Percentiles rank a stretch among this genome's conserved stretches.
These are phyloP conservation scores for Meandrina meandrites DNA, from an alignment of 92 coral and sea anemone genomes.

Conservation along the genomic window DNA sequence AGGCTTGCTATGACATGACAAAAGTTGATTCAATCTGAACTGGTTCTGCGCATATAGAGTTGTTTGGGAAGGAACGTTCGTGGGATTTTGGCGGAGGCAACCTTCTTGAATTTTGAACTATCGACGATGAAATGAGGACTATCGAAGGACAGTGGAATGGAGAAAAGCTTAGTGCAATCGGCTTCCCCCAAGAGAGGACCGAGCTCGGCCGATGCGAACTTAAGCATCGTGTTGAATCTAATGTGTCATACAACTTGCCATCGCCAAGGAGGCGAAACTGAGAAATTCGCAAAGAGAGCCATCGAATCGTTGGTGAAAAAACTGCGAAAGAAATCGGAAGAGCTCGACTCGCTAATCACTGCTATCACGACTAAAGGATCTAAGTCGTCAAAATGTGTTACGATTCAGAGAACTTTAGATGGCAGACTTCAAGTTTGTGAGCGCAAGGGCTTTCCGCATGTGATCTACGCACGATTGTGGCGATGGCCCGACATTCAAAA, in stretches of 20 bases:
- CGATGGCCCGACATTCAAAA: conserved; percentile 99
- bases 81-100: conserved; percentile 51
- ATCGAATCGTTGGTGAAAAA: conserved; percentile 97
- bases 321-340: conserved; percentile 97
- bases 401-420: conserved; percentile 96
- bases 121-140: conserved; percentile 61
- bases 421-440: conserved; percentile 99
- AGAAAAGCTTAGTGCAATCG: conserved; percentile 84
- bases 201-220: conserved; percentile 97
- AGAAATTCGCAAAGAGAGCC: conserved; percentile 99
- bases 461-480: conserved; percentile 98
- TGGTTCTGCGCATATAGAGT: conserved; percentile 90
- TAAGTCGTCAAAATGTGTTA: conserved; percentile 97
- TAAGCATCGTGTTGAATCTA: conserved; percentile 94
- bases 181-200: conserved; percentile 95
- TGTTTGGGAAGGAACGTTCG: conserved; percentile 57
- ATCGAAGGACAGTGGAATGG: conserved; percentile 77
- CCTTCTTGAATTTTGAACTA: conserved; percentile 43
- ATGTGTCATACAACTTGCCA: conserved; percentile 99
- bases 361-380: conserved; percentile 94
- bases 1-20: conserved; percentile 82
- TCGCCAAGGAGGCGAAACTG: conserved; percentile 98
- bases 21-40: conserved; percentile 54
- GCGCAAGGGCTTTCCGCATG: conserved; percentile 99
- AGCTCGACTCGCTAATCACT: conserved; percentile 91